Evolutionary conservation across 2,888 invertebrate species (phyloP).

Genomic region (Drosophila macrothrix): DNA sequence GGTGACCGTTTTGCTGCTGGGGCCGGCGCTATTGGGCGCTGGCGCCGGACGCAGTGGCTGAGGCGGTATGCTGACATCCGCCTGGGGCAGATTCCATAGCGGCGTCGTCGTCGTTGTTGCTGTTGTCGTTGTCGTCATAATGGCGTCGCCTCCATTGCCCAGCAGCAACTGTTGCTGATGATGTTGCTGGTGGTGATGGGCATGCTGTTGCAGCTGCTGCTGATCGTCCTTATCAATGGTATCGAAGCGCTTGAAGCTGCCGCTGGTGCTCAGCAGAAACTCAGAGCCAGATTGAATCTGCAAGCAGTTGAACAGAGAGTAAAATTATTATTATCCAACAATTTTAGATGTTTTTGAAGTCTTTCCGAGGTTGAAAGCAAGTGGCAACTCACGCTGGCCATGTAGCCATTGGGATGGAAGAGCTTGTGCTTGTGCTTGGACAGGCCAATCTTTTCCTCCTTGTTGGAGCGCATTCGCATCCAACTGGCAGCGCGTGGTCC

Average conservation of each 20-base stretch:
- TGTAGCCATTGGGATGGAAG: conserved; percentile 89
- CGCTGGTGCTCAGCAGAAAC: conserved; percentile 87
- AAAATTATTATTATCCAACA: background rate
- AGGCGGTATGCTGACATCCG: conserved; percentile 86
- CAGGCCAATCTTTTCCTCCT: conserved; percentile 85
- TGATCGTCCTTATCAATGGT: conserved; percentile 87
- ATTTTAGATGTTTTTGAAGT: background rate
- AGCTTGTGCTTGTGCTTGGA: conserved; percentile 85
- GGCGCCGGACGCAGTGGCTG: conserved; percentile 89
- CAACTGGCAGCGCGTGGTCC: conserved; percentile 84
- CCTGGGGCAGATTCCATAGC: conserved; percentile 83
- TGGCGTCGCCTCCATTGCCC: conserved; percentile 13
- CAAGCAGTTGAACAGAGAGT: background rate
- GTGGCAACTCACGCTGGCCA: conserved; percentile 86
- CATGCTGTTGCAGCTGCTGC: conserved; percentile 79
- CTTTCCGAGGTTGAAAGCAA: background rate
- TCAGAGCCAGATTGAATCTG: conserved; percentile 89
- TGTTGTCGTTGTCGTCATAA: background rate
- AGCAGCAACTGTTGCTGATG: conserved; percentile 78
- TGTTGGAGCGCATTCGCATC: conserved; percentile 83
- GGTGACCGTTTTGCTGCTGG: conserved; percentile 76
- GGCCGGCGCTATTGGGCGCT: conserved; percentile 72
- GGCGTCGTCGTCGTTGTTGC: conserved; percentile 80
- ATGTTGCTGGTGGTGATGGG: conserved; percentile 55
- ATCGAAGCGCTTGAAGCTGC: conserved; percentile 89